These are phyloP conservation scores for Nycticebus coucang DNA, from an alignment of 2,113 vertebrate species.

Conservation along the genomic window DNA sequence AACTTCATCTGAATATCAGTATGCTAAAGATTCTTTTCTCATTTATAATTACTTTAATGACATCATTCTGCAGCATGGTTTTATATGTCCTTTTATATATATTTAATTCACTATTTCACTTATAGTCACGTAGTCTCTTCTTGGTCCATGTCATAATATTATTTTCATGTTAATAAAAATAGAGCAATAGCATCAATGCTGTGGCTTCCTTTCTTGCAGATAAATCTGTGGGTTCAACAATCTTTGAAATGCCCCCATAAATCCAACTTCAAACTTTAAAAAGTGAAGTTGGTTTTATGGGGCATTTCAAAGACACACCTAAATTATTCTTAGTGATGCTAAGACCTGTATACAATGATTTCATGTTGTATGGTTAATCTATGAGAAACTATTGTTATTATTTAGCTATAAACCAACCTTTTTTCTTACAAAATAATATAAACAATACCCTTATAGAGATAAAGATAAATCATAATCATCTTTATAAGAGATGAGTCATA, in stretches of 20 bases:
- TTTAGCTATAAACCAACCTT: neutral
- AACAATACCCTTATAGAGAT: neutral
- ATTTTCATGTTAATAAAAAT: neutral
- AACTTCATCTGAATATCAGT: neutral
- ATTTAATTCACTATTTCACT: neutral
- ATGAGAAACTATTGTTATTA: neutral
- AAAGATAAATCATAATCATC: neutral
- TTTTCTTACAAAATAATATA: neutral
- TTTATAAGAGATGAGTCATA: neutral
- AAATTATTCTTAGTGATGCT: conserved; percentile 1
- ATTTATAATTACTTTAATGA: neutral
- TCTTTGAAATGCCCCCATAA: conserved; percentile 41
- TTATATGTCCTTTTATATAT: neutral
- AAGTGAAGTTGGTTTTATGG: neutral
- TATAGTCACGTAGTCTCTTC: neutral
- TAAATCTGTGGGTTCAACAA: conserved; percentile 36
- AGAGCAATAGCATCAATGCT: neutral
- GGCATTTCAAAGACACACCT: conserved; percentile 44
- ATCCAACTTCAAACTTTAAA: conserved; percentile 42
- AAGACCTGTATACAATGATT: neutral
- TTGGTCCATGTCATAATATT: too few relatives aligned
- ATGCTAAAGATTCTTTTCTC: neutral
- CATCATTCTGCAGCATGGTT: neutral
- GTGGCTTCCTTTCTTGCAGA: neutral
- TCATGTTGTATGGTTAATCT: neutral